Percentiles rank a stretch among this genome's conserved stretches.
Evolutionary conservation across 1,140 invertebrate species (phyloP).

Genomic region (Akabosia matsudoensis): DNA sequence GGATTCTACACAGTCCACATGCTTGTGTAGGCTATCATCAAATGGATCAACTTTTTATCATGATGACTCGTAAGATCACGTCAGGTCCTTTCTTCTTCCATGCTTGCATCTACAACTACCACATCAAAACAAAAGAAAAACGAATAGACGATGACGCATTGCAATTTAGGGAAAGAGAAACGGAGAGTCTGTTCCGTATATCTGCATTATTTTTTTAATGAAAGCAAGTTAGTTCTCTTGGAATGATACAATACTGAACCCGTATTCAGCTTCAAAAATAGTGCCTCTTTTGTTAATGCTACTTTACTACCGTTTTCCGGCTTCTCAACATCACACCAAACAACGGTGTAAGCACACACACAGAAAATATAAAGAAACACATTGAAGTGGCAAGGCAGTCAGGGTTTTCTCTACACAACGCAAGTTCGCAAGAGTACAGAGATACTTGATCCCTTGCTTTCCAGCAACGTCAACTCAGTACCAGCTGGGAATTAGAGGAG

Average conservation of each 20-base stretch:
- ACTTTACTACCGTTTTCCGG: not conserved
- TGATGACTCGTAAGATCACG: not conserved
- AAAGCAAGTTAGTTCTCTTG: too few species aligned
- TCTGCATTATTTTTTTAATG: too few species aligned
- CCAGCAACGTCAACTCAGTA: not conserved
- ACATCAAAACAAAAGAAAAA: not conserved
- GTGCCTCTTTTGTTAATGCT: not conserved
- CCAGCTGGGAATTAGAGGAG: not conserved
- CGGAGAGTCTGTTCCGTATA: too few species aligned
- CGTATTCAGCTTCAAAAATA: too few species aligned
- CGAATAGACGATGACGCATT: too few species aligned
- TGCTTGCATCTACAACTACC: not conserved
- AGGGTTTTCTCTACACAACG: not conserved
- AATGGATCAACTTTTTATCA: not conserved
- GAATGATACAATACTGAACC: too few species aligned
- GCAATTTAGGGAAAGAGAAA: not conserved
- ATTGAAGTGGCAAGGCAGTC: not conserved
- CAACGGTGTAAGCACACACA: not conserved
- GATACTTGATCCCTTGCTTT: slow-evolving; percentile 2
- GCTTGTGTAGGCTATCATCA: too few species aligned
- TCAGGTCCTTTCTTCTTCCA: too few species aligned
- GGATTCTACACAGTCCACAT: too few species aligned
- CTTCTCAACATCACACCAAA: not conserved
- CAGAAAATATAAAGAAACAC: not conserved
- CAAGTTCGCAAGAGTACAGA: too few species aligned